phyloP scores from a whole-genome alignment of 1,140 invertebrate species.

The Caenorhabditis brenneri region DNA sequence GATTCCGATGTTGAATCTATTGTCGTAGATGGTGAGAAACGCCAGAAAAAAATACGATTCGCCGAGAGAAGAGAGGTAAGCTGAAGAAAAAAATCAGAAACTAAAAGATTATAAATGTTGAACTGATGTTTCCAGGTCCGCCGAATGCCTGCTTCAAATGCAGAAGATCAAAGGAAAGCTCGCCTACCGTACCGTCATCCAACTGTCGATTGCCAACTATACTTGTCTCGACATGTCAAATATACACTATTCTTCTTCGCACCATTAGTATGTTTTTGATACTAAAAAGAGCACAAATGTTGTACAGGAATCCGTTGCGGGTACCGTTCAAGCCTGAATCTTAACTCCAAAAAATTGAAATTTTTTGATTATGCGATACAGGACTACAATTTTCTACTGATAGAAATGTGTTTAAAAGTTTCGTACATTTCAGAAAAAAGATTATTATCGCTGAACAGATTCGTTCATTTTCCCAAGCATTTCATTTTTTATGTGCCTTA shows the following conservation, averaged over 20 bases:
- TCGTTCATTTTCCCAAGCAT: no score
- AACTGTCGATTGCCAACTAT: neutral
- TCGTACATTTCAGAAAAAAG: no score
- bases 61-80: constrained; percentile 7
- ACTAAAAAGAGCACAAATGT: no score
- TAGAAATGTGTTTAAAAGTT: no score
- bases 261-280: constrained; percentile 36
- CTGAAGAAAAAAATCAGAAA: neutral
- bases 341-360: no score
- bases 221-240: constrained; percentile 18
- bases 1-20: constrained; percentile 30
- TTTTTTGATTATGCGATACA: no score
- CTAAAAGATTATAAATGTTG: neutral
- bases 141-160: constrained; percentile 28
- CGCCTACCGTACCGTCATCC: constrained; percentile 29
- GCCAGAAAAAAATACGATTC: constrained; percentile 30
- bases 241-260: constrained; percentile 50
- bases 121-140: neutral
- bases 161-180: constrained; percentile 34
- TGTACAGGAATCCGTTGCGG: no score
- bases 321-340: neutral
- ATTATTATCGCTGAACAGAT: no score
- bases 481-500: no score
- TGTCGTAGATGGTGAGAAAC: constrained; percentile 40
- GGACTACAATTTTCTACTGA: no score